Evolutionary conservation across 37 sponge, comb jelly and placozoan species (phyloP).

Genomic region (Agelas oroides): DNA sequence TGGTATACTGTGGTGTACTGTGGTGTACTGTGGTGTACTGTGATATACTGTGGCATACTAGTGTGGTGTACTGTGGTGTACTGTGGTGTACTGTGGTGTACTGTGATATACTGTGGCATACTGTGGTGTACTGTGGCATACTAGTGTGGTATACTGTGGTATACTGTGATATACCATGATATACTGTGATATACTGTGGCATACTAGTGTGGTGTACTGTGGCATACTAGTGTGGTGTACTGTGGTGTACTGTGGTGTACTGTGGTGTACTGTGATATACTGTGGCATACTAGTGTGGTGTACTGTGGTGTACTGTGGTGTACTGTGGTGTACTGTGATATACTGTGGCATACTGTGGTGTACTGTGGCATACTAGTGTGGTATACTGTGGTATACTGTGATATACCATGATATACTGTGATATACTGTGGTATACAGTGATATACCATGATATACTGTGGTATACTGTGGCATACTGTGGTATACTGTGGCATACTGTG

Average conservation of each 20-base stretch:
- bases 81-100: not conserved
- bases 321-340: too few relatives aligned
- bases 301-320: not conserved
- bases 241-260: not conserved
- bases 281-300: conserved; percentile 12
- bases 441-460: too few relatives aligned
- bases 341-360: not conserved
- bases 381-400: not conserved
- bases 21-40: not conserved
- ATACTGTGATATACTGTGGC: too few relatives aligned
- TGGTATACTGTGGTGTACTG: not conserved
- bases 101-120: not conserved
- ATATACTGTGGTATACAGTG: not conserved
- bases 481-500: not conserved
- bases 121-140: conserved; percentile 14
- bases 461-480: not conserved
- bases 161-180: too few relatives aligned
- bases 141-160: not conserved
- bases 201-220: conserved; percentile 12
- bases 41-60: conserved; percentile 12
- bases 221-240: not conserved
- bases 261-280: not conserved
- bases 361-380: too few relatives aligned
- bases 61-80: not conserved
- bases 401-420: not conserved